These are phyloP conservation scores for Chanos chanos DNA, from an alignment of 2,797 vertebrate species.

Conservation along the genomic window DNA sequence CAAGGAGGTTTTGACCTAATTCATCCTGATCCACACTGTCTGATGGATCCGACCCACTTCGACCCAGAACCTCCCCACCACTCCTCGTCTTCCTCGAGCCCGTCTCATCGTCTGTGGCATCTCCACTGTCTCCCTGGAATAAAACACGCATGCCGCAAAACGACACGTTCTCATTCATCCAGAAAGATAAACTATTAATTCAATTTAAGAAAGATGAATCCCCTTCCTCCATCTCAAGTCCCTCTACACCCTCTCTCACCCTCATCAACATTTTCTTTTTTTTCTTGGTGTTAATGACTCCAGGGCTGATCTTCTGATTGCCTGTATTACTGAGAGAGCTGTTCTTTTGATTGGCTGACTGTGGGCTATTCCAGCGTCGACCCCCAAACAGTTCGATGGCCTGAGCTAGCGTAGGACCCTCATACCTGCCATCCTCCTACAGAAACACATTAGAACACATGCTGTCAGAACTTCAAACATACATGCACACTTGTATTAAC, in stretches of 20 bases:
- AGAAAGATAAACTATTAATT: too few relatives aligned
- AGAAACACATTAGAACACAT: not conserved
- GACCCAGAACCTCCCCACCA: conserved; percentile 82
- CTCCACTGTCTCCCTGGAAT: conserved; percentile 98
- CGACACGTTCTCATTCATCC: not conserved
- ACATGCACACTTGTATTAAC: too few relatives aligned
- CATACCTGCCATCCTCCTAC: conserved; percentile 90
- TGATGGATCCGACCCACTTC: conserved; percentile 86
- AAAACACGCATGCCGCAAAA: conserved; percentile 22
- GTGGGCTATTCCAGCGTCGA: conserved; percentile 85
- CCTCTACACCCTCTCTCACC: too few relatives aligned
- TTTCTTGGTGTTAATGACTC: conserved; percentile 86
- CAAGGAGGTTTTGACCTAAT: conserved; percentile 79
- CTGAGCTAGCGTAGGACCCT: conserved; percentile 92
- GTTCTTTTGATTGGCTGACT: conserved; percentile 66
- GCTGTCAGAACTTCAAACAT: too few relatives aligned
- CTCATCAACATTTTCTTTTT: conserved; percentile 95
- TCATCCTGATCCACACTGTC: conserved; percentile 89
- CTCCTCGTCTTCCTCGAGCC: conserved; percentile 82
- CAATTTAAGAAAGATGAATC: too few relatives aligned
- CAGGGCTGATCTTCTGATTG: conserved; percentile 86
- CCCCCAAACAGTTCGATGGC: conserved; percentile 95
- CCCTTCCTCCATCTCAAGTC: conserved; percentile 51
- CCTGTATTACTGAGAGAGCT: conserved; percentile 82
- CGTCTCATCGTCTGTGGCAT: conserved; percentile 94